Evolutionary conservation across 2,113 vertebrate species (phyloP), one percentile per base, ranked within the genome.

Genomic region (Triplophysa rosa): DNA sequence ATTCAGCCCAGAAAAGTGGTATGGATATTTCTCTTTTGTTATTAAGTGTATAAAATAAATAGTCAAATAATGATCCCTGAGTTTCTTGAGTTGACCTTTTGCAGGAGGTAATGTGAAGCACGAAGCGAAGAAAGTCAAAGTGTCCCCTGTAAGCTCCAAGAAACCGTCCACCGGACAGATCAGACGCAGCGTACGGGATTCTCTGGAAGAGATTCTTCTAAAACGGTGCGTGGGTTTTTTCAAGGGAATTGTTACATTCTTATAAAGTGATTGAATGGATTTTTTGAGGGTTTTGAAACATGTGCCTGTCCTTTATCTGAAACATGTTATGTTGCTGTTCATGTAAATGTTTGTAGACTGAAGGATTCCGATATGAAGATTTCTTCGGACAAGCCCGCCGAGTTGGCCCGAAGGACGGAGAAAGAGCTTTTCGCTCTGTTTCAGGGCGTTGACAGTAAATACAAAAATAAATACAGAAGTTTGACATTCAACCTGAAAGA

Each of bases 401-500:
- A 97, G 88, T 93, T 99, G 89, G 95, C 97, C 76, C 95, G 91
- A 86, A 96, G 93, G 87, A 99, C 95, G 5, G 98, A 99, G 88
- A 94, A 93, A 88, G 97, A 98, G 77, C 91, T 99, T 16, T 99
- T 97, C 88, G 94, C 96, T 80, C 94, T 98, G 85, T 98, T 98
- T 86, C 96, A 96, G 83, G 96, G 98, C 86, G 98, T 97, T 7
- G 97, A 99, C 56, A 94, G 95, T 10, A 99, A 99, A 84, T 99
- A 99, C 85, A 99, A 99, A 90, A 99, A 95, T 91, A 99, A 99
- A 86, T 99, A 99, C 75, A 92, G 98, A 90, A 99, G 97, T 88
- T 88, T 99, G 88, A 99, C 96, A 94, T 99, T 99, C 87, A 99
- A 99, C 90, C 93, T 99, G 26, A 98, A 96, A 91, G 98, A 99